A percentile compares a stretch with the other conserved stretches of the same genome.
Evolutionary conservation across 2,113 vertebrate genomes (phyloP).

Genomic region (Grammomys dolichurus): DNA sequence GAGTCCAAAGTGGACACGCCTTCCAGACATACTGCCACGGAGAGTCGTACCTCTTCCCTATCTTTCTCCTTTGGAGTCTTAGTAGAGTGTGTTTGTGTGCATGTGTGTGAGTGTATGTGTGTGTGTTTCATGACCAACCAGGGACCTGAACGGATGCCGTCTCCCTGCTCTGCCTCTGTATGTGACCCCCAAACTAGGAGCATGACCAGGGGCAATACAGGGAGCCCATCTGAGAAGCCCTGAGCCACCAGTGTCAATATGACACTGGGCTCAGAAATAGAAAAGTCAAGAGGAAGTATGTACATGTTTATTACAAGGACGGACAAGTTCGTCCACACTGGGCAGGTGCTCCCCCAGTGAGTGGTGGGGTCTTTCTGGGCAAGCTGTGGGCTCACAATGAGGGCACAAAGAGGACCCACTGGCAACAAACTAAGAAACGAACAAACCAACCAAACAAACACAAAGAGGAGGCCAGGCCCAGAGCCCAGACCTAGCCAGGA

Average conservation of each 20-base stretch:
- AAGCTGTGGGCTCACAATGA: constrained; percentile 70
- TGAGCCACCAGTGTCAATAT: constrained; percentile 89
- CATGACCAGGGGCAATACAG: constrained; percentile 50
- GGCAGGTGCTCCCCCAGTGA: constrained; percentile 52
- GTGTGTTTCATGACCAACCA: constrained; percentile 55
- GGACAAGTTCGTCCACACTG: constrained; percentile 21
- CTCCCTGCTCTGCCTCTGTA: constrained; percentile 75
- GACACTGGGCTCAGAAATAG: constrained; percentile 85
- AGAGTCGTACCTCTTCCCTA: constrained; percentile 28
- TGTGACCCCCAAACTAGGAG: constrained; percentile 43
- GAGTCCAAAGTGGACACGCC: not conserved
- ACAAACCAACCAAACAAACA: not conserved
- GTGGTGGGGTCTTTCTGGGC: constrained; percentile 71
- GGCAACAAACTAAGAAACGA: constrained; percentile 44
- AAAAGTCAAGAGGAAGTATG: constrained; percentile 87
- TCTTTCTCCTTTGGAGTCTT: constrained; percentile 8
- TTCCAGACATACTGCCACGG: constrained; percentile 24
- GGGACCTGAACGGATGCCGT: constrained; percentile 74
- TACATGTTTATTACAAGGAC: constrained; percentile 89
- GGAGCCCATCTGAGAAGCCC: constrained; percentile 80
- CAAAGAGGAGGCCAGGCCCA: not conserved
- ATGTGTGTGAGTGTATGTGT: not conserved
- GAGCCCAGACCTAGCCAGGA: constrained; percentile 26
- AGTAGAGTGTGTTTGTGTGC: not conserved
- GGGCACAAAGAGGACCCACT: constrained; percentile 53